Percentiles rank a stretch among this genome's conserved stretches.
phyloP scores from a whole-genome alignment of 2,888 invertebrate species.

The Campaea margaritaria region DNA sequence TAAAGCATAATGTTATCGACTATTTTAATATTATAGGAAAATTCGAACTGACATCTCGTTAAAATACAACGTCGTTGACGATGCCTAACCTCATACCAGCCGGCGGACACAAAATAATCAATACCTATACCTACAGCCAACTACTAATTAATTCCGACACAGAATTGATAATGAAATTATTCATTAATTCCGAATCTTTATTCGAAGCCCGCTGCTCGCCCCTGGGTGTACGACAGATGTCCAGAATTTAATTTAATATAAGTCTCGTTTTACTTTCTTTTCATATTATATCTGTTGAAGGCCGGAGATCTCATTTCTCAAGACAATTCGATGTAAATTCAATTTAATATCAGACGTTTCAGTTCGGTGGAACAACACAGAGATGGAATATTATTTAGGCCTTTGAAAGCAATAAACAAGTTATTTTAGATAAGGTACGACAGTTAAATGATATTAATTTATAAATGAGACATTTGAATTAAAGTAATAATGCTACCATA shows the following conservation, averaged over 20 bases:
- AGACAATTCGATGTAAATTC: slow-evolving; percentile 66
- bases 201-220: slow-evolving; percentile 52
- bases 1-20: too few species aligned
- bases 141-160: slow-evolving; percentile 51
- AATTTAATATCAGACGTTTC: slow-evolving; percentile 60
- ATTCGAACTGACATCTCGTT: slow-evolving; percentile 14
- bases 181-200: slow-evolving; percentile 71
- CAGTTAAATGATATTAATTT: slow-evolving; percentile 30
- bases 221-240: slow-evolving; percentile 75
- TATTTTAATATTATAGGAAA: neutral
- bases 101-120: slow-evolving; percentile 35
- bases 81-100: neutral
- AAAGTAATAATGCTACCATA: slow-evolving; percentile 19
- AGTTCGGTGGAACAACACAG: slow-evolving; percentile 51
- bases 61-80: slow-evolving; percentile 7
- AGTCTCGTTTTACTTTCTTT: slow-evolving; percentile 71
- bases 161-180: slow-evolving; percentile 67
- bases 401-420: slow-evolving; percentile 55
- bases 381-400: slow-evolving; percentile 53
- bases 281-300: slow-evolving; percentile 66
- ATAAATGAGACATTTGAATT: slow-evolving; percentile 31
- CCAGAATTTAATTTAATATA: slow-evolving; percentile 77
- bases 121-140: slow-evolving; percentile 29
- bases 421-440: slow-evolving; percentile 44
- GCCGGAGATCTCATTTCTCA: slow-evolving; percentile 56